These are phyloP conservation scores for Xiphophorus hellerii DNA, from an alignment of 2,113 vertebrate species.

Conservation along the genomic window DNA sequence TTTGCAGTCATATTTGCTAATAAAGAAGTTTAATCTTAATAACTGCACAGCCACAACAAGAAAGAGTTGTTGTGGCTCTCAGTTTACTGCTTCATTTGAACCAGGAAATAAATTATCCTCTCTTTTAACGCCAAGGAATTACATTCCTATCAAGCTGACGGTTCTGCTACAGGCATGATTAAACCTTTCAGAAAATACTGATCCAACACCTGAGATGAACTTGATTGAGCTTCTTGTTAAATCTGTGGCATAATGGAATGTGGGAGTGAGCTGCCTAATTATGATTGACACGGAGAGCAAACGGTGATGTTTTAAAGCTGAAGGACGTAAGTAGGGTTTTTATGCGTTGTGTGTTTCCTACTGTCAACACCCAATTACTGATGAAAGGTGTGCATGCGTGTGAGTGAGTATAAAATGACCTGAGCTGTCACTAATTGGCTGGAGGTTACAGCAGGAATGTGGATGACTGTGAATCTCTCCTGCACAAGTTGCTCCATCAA, in stretches of 20 bases:
- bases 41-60: too few relatives aligned
- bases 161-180: neutral
- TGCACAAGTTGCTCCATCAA: slow-evolving; percentile 57
- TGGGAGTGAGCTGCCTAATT: slow-evolving; percentile 19
- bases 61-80: too few relatives aligned
- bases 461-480: slow-evolving; percentile 29
- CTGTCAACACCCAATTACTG: slow-evolving; percentile 6
- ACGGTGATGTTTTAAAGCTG: slow-evolving; percentile 17
- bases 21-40: too few relatives aligned
- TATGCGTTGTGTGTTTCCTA: slow-evolving; percentile 12
- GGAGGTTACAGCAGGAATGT: slow-evolving; percentile 60
- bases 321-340: slow-evolving; percentile 17
- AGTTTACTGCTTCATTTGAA: too few relatives aligned
- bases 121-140: neutral
- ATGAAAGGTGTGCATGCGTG: slow-evolving; percentile 30
- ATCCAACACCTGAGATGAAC: neutral
- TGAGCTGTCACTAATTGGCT: slow-evolving; percentile 56
- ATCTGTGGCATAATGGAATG: slow-evolving; percentile 26
- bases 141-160: neutral
- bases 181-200: neutral
- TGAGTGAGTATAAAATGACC: neutral
- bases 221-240: slow-evolving; percentile 7
- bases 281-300: slow-evolving; percentile 22
- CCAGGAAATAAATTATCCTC: neutral
- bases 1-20: too few relatives aligned